Percentiles rank a stretch among this genome's conserved stretches.
Evolutionary conservation across 1,140 invertebrate species (phyloP).

Genomic region (Solenopsis invicta): DNA sequence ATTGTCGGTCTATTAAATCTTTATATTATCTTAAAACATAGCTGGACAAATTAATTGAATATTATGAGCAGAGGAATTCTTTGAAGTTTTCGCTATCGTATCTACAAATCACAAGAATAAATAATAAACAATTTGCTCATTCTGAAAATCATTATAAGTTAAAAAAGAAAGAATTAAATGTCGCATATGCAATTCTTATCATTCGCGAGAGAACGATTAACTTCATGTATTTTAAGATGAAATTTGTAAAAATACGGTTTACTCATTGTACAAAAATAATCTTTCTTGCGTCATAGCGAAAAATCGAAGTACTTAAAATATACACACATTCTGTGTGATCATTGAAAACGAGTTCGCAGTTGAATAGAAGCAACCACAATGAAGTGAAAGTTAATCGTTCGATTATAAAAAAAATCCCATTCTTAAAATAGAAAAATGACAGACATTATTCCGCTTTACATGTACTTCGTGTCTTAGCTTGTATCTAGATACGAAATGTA

Average conservation of each 20-base stretch:
- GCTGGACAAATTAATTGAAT: slow-evolving; percentile 39
- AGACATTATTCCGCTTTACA: slow-evolving; percentile 40
- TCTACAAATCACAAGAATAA: slow-evolving; percentile 13
- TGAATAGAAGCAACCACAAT: not conserved
- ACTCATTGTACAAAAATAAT: slow-evolving; percentile 1
- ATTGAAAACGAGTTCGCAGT: slow-evolving; percentile 8
- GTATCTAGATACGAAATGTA: slow-evolving; percentile 60
- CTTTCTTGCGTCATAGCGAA: slow-evolving; percentile 9
- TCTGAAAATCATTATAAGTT: slow-evolving; percentile 30
- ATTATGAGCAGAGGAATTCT: slow-evolving; percentile 19
- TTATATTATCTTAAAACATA: slow-evolving; percentile 27
- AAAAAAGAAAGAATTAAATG: slow-evolving; percentile 15
- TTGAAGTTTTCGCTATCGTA: slow-evolving; percentile 36
- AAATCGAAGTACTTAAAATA: slow-evolving; percentile 35
- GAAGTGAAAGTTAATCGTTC: slow-evolving; percentile 29
- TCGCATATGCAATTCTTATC: slow-evolving; percentile 17
- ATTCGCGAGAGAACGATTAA: slow-evolving; percentile 31
- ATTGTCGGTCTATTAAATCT: slow-evolving; percentile 61
- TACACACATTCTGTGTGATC: not conserved
- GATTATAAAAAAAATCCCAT: slow-evolving; percentile 4
- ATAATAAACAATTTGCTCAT: slow-evolving; percentile 51
- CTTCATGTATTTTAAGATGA: slow-evolving; percentile 15
- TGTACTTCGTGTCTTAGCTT: slow-evolving; percentile 61
- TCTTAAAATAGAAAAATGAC: slow-evolving; percentile 28
- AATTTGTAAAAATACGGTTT: slow-evolving; percentile 1